Percentiles rank a stretch among this genome's conserved stretches.
Conservation (phyloP, 2,797 vertebrate species). For the Crocidura indochinensis region DNA sequence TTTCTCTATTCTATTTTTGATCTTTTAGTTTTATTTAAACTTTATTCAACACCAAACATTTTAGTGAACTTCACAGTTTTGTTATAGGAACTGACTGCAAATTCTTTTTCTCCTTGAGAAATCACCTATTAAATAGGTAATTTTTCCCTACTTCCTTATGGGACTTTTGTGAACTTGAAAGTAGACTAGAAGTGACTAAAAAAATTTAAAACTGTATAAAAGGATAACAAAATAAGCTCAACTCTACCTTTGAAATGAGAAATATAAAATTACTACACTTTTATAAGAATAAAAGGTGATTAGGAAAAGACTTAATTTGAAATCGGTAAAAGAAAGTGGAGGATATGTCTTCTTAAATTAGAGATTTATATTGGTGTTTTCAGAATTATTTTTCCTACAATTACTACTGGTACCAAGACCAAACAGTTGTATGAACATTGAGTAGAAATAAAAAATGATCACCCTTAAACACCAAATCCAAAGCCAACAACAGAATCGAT, state of each 20-base stretch:
- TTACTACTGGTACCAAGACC: no score
- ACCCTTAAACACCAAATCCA: no score
- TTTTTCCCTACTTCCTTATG: not conserved
- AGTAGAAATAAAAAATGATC: no score
- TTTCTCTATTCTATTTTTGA: not conserved
- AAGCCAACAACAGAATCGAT: no score
- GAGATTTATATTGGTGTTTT: not conserved
- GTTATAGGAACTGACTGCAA: conserved; percentile 2
- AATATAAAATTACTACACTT: not conserved
- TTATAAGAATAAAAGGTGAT: not conserved
- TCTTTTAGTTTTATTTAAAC: conserved; percentile 52
- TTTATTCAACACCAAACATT: conserved; percentile 20
- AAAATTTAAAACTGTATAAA: not conserved
- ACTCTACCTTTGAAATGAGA: not conserved
- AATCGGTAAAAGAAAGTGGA: not conserved
- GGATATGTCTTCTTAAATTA: not conserved
- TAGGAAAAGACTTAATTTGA: not conserved
- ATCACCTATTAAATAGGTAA: not conserved
- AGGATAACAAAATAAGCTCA: not conserved
- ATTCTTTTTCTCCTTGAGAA: conserved; percentile 15
- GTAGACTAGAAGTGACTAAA: not conserved
- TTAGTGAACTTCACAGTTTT: not conserved
- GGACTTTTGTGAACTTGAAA: not conserved
- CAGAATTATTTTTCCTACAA: no score
- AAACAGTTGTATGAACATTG: no score